Evolutionary conservation across 2,888 invertebrate genomes (phyloP).

Genomic region (Tinea semifulvella): DNA sequence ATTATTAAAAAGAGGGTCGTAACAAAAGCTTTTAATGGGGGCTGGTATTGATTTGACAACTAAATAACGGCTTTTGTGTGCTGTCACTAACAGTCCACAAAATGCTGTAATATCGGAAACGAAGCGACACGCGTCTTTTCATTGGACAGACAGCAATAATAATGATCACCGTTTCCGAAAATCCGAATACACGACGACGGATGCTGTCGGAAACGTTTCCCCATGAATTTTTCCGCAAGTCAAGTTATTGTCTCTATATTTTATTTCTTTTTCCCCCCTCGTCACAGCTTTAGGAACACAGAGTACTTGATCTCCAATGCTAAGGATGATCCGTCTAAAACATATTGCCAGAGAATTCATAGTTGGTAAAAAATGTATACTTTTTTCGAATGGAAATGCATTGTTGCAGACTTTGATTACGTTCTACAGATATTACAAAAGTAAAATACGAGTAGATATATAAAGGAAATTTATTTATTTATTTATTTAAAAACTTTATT

Average conservation of each 20-base stretch:
- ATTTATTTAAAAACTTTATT: no score
- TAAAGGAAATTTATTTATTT: no score
- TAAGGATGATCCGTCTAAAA: no score
- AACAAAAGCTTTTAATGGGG: conserved; percentile 19
- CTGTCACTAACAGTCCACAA: conserved; percentile 21
- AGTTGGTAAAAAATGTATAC: no score
- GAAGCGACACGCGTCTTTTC: conserved; percentile 40
- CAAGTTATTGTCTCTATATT: conserved; percentile 20
- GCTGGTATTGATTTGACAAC: conserved; percentile 28
- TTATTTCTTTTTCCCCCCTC: background rate
- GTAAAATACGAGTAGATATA: no score
- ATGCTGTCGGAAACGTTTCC: conserved; percentile 48
- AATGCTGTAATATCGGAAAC: conserved; percentile 11
- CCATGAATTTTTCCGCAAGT: conserved; percentile 66
- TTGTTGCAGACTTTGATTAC: no score
- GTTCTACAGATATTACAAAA: no score
- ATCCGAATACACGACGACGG: conserved; percentile 33
- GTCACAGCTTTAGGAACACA: background rate
- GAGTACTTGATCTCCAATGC: no score
- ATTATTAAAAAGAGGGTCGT: conserved; percentile 1
- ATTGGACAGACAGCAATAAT: conserved; percentile 49
- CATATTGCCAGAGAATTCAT: no score
- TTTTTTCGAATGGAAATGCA: no score
- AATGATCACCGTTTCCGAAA: conserved; percentile 53
- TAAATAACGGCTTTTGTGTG: conserved; percentile 50